Percentiles rank a stretch among this genome's conserved stretches.
These are phyloP conservation scores for Bicyclus anynana DNA, from an alignment of 1,140 invertebrate species.

Conservation along the genomic window DNA sequence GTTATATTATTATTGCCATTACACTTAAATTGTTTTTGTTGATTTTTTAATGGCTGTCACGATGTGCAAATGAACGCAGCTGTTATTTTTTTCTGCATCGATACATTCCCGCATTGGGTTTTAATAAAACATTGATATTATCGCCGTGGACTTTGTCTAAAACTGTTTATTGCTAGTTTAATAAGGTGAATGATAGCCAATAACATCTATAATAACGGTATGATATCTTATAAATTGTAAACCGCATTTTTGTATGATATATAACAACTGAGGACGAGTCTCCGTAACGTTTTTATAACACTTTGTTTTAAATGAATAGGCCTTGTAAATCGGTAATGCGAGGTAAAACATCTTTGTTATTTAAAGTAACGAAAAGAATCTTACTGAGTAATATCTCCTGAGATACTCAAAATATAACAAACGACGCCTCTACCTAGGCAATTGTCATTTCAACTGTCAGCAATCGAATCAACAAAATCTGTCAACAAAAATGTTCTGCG, in stretches of 20 bases:
- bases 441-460: too few relatives aligned
- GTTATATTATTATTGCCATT: neutral
- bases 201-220: neutral
- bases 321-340: too few relatives aligned
- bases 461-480: too few relatives aligned
- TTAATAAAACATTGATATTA: constrained; percentile 11
- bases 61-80: constrained; percentile 9
- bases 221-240: constrained; percentile 3
- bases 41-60: constrained; percentile 10
- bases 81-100: neutral
- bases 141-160: constrained; percentile 3
- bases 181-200: constrained; percentile 1
- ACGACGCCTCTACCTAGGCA: too few relatives aligned
- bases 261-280: constrained; percentile 1
- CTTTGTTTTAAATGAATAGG: too few relatives aligned
- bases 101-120: neutral
- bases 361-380: too few relatives aligned
- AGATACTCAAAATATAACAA: too few relatives aligned
- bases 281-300: neutral
- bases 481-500: too few relatives aligned
- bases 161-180: constrained; percentile 7
- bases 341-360: too few relatives aligned
- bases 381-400: too few relatives aligned
- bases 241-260: constrained; percentile 12
- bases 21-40: constrained; percentile 5